Base-by-base conservation (phyloP, 2,888 invertebrate species). In the Papilio gigon region DNA sequence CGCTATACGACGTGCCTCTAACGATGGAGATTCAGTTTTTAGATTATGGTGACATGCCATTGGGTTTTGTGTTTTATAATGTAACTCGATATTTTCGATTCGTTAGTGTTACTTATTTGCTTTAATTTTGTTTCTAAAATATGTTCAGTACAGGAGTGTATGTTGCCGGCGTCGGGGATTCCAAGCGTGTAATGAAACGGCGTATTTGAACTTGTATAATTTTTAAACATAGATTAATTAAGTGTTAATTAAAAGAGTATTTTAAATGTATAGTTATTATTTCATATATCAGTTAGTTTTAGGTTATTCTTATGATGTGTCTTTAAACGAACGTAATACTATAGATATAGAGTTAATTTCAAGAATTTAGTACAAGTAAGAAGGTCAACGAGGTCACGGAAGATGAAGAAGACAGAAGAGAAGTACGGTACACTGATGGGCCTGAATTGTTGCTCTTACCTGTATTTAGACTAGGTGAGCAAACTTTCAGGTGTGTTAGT, bases 401-500 rank as follows among this genome's bases (percentile, higher is more conserved):
- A 53, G 65, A 71, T n/a, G n/a, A 68, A 74, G 35, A 72, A 67
- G 12, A 70, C 69, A 70, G 66, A 22, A 71, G 42, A 71, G 69
- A 70, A 84, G 87, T 86, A 83, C 81, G 89, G 93, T 92, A 91
- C 90, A 93, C 94, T 93, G 91, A 90, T 93, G 94, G 94, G 95
- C 95, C 95, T 96, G 96, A 95, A 95, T 95, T 94, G 93, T 95
- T 95, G 95, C 95, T 95, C 94, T 93, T 93, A 95, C 95, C 93
- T 95, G 94, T 94, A 87, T 89, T 88, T 78, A 74, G 78, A 88
- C 87, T 88, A 95, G 95, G 95, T 96, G 95, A 95, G 95, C 95
- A 96, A 96, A 95, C 95, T 95, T 95, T 95, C 95, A 95, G 95
- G 95, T 95, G 95, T 95, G 95, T 95, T 94, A 93, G 93, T 93